Base-by-base conservation (phyloP, 1,140 invertebrate species). In the Cotesia vestalis region DNA sequence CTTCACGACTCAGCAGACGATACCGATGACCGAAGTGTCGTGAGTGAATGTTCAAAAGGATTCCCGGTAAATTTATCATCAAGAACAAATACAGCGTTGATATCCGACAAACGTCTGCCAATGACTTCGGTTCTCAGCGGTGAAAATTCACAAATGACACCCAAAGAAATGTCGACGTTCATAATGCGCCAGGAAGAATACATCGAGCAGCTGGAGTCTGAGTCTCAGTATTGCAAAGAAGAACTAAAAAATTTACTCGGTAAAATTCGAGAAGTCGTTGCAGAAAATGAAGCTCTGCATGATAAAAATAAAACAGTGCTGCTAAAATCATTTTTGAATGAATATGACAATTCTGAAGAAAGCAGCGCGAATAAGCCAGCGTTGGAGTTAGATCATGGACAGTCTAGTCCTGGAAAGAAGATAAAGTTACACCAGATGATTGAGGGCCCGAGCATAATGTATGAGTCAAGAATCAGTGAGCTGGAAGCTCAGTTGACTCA, bases 141-240 rank as follows among this genome's bases (percentile, higher is more conserved):
- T 11, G 67, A 72, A 35, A 76, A 79, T 63, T 63, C 74, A 14
- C 75, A 74, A 62, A 70, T 74, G 12, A 38, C 78, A 12, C 84
- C 87, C 4, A 81, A 86, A 12, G 91, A 93, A 80, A 79, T 93
- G 12, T 88, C 91, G 74, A 89, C 90, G 62, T 94, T 94, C 76
- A 93, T 95, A 27, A 91, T 94, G 82, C 90, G 92, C 66, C 94
- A 95, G 79, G 93, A 94, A 80, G 93, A 94, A 70, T 95, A 95
- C 74, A 95, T 95, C 36, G 91, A 94, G 66, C 93, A 95, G 78
- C 77, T 95, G 17, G 94, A 95, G 82, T 90, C 91, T 75, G 93
- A 95, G 83, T 94, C 92, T 57, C 91, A 91, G 75, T 94, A 93
- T 80, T 94, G 93, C 79, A 89, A 91, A 80, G 91, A 92, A 53